Base-by-base conservation (phyloP, 2,113 vertebrate species). In the Semicossyphus pulcher region DNA sequence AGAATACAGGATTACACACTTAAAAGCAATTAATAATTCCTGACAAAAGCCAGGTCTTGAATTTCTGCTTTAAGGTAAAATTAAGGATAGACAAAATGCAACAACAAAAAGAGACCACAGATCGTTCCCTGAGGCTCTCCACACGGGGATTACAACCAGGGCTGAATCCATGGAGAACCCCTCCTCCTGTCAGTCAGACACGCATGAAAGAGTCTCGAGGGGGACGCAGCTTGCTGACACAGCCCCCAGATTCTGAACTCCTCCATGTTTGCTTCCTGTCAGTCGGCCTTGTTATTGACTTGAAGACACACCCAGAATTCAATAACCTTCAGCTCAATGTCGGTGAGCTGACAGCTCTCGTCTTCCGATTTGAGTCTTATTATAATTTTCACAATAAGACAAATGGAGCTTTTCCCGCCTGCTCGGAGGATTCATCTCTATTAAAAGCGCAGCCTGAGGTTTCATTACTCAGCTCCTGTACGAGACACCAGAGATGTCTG, bases 391-490 rank as follows among this genome's bases (percentile, higher is more conserved):
- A 60, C 42, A 78, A 47, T 20, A 28, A 61, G 48, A 74, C 34
- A 15, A 74, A 10, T 15, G 34, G 56, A 77, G 56, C 32, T 39
- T 47, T 10, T 4, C 28, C 49, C 12, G 26, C 16, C 10, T 51
- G 31, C 48, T 26, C 10, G 28, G 18, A 51, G 64, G 77, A 81
- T 84, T 81, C 10, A 53, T 72, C 70, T 79, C 20, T 36, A 68
- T 75, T 78, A 51, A 76, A 58, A 54, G 5, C 18, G 36, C 29
- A 32, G 47, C 3, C 26, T 39, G 8, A 69, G 48, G 58, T 49
- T 45, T 72, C 63, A 87, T 84, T 78, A 78, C 64, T 83, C 80
- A 74, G 65, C 61, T 68, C 39, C 32, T 44, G 28, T 48, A 34
- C 37, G 28, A 70, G 61, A 63, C 28, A 57, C 53, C 41, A 52